Evolutionary conservation across 1,140 invertebrate species (phyloP).

Genomic region (Acromyrmex heyeri): DNA sequence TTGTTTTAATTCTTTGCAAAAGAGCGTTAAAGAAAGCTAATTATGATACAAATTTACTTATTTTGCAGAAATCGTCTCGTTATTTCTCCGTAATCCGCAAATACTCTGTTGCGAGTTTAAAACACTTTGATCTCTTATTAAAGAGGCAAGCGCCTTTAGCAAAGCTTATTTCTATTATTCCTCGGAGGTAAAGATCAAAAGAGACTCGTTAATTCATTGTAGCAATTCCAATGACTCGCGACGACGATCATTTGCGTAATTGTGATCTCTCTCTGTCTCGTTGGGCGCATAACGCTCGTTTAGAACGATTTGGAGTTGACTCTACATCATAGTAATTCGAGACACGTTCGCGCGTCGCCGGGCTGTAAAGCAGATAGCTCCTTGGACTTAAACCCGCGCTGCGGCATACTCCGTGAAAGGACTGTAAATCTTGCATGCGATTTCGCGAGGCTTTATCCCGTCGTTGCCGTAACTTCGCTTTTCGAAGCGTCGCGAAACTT

Average conservation of each 20-base stretch:
- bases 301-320: conserved; percentile 25
- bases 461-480: conserved; percentile 13
- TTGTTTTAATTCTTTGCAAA: not conserved
- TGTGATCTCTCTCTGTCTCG: conserved; percentile 3
- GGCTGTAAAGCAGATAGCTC: conserved; percentile 39
- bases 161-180: not conserved
- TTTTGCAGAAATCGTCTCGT: not conserved
- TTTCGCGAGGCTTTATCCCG: conserved; percentile 21
- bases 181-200: conserved; percentile 22
- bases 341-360: conserved; percentile 36
- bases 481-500: conserved; percentile 1
- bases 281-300: conserved; percentile 16
- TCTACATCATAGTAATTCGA: conserved; percentile 32
- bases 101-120: not conserved
- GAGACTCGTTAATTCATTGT: conserved; percentile 64
- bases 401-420: conserved; percentile 24
- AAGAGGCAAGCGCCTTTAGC: not conserved
- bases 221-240: conserved; percentile 50
- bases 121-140: conserved; percentile 47
- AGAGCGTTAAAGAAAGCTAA: not conserved
- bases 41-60: not conserved
- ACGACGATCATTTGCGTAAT: conserved; percentile 50
- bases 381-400: conserved; percentile 18
- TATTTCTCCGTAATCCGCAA: not conserved
- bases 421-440: conserved; percentile 27